Evolutionary conservation across 2,888 invertebrate genomes (phyloP), one percentile per base, ranked within the genome.

Genomic region (Pristionchus mayeri): DNA sequence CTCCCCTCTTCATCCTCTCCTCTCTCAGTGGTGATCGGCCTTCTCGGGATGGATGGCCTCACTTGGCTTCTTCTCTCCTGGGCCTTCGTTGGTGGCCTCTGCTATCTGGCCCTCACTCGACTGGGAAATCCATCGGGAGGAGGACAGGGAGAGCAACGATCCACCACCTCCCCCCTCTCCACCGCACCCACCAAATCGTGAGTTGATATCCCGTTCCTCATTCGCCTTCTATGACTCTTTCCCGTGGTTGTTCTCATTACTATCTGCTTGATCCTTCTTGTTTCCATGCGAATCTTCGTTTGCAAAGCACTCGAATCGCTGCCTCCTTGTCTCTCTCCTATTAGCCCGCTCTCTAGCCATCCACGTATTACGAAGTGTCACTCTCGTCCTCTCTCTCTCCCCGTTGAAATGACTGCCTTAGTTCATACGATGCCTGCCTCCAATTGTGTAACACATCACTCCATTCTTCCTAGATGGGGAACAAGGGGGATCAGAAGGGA

Each of bases 1-100:
- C 48, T 57, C 60, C 6, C 40, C 71, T 54, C 54, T 54, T 54
- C 54, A 18, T 13, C 54, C 9, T 54, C 54, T 48, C 24, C 37
- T 80, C 80, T 34, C 57, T 80, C 40, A 75, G 71, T 84, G 84
- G 84, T 57, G 34, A 52, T 71, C 52, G 84, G 84, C 75, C 71
- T 50, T 34, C 75, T 75, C 37, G 60, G 78, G 57, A 87, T 87
- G 85, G 88, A 87, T 79, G 87, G 88, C 82, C 88, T 90, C 87
- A 85, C 89, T 86, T 90, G 90, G 89, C 86, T 90, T 85, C 87
- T 91, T 84, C 86, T 91, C 21, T 90, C 91, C 9, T 92, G 92
- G 92, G 88, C 90, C 79, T 86, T 90, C 54, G 90, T 92, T 79
- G 91, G 89, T 67, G 87, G 88, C 18, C 79, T 91, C 82, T 90